Evolutionary conservation across 2,797 vertebrate genomes (phyloP).

Genomic region (Enteromius treurensis): DNA sequence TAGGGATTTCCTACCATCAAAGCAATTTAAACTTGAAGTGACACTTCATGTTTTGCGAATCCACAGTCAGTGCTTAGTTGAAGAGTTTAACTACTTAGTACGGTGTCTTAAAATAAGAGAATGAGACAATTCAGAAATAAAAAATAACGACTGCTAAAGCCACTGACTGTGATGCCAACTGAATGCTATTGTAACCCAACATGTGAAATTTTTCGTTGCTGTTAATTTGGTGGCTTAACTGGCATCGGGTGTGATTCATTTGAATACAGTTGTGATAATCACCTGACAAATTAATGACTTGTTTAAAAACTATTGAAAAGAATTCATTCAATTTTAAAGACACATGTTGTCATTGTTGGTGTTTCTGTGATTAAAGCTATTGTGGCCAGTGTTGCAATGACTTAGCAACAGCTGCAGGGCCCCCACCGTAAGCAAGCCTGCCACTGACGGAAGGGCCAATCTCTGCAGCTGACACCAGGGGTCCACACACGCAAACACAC

Average conservation of each 20-base stretch:
- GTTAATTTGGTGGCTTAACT: not conserved
- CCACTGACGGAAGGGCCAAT: constrained; percentile 16
- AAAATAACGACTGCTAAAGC: not conserved
- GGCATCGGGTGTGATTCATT: not conserved
- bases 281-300: not conserved
- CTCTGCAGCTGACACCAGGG: constrained; percentile 34
- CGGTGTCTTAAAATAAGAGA: constrained; percentile 8
- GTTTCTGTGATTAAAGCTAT: constrained; percentile 13
- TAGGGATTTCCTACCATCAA: constrained; percentile 19
- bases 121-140: not conserved
- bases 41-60: constrained; percentile 1
- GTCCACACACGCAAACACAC: not conserved
- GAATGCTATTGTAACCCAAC: not conserved
- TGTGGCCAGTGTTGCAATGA: not conserved
- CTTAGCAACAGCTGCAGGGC: constrained; percentile 38
- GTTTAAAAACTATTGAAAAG: not conserved
- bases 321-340: not conserved
- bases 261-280: not conserved
- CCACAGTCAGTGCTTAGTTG: not conserved
- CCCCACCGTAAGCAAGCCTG: not conserved
- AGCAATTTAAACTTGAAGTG: constrained; percentile 29
- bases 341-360: not conserved
- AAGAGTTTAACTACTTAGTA: not conserved
- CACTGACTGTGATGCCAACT: not conserved
- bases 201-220: not conserved